These are phyloP conservation scores for Siphamia tubifer DNA, from an alignment of 2,113 vertebrate genomes.

Conservation along the genomic window DNA sequence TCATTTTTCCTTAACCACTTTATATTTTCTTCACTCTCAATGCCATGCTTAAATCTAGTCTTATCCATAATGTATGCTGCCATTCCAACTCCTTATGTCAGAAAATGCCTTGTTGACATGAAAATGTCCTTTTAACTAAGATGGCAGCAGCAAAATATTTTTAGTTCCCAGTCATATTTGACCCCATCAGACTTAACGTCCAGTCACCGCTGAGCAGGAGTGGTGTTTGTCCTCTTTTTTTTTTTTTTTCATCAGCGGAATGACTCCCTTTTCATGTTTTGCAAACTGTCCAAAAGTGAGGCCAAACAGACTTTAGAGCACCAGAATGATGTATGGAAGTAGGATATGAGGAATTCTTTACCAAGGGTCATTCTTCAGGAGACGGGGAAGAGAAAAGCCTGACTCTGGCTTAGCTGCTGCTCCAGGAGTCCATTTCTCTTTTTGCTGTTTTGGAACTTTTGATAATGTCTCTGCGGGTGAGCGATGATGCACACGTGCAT, in stretches of 20 bases:
- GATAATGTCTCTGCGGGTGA: neutral
- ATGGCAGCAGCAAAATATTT: neutral
- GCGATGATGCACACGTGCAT: slow-evolving; percentile 17
- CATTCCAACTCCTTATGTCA: neutral
- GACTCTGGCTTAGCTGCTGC: slow-evolving; percentile 10
- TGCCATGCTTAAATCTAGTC: neutral
- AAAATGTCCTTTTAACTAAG: neutral
- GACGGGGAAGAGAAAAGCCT: slow-evolving; percentile 1
- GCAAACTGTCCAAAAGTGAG: slow-evolving; percentile 4
- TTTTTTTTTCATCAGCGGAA: slow-evolving; percentile 5
- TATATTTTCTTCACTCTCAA: neutral
- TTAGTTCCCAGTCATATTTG: neutral
- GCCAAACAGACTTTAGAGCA: slow-evolving; percentile 37
- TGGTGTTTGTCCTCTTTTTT: neutral
- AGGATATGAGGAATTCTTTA: neutral
- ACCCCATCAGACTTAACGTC: slow-evolving; percentile 22
- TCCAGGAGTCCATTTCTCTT: slow-evolving; percentile 9
- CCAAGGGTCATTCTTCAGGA: slow-evolving; percentile 19
- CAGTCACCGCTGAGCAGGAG: neutral
- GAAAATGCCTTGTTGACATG: neutral
- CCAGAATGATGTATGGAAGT: slow-evolving; percentile 25
- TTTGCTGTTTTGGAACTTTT: neutral
- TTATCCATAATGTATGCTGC: neutral
- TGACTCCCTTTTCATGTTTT: slow-evolving; percentile 8
- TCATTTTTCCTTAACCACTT: slow-evolving; percentile 2